These are phyloP conservation scores for Anoplolepis gracilipes DNA, from an alignment of 1,140 invertebrate species.

Conservation along the genomic window DNA sequence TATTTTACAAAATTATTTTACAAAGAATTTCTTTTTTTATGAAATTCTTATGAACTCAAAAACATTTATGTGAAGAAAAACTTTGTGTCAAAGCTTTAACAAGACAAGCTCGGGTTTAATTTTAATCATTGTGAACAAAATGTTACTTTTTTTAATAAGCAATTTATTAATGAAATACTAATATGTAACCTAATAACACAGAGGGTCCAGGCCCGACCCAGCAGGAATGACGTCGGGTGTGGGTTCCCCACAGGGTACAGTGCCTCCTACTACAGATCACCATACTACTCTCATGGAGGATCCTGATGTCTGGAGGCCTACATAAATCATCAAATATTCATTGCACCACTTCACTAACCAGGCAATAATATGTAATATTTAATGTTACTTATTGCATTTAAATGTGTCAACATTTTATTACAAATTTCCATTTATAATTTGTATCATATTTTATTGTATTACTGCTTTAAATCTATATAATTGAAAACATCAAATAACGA, in stretches of 20 bases:
- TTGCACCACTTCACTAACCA: constrained; percentile 84
- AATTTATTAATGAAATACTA: constrained; percentile 62
- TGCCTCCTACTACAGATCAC: constrained; percentile 89
- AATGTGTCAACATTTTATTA: background rate
- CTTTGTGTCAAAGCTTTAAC: background rate
- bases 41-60: background rate
- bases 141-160: background rate
- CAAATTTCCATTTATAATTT: background rate
- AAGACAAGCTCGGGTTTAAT: background rate
- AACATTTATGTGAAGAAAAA: constrained; percentile 5
- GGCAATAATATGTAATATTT: constrained; percentile 83
- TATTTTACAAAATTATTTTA: too few species aligned
- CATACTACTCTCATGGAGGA: constrained; percentile 94
- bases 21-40: constrained; percentile 14
- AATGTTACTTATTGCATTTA: constrained; percentile 66
- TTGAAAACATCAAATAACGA: background rate
- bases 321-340: constrained; percentile 89
- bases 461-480: background rate
- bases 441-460: background rate
- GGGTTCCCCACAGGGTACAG: constrained; percentile 88
- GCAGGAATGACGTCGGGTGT: constrained; percentile 91
- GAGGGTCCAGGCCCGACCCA: constrained; percentile 93
- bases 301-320: constrained; percentile 95
- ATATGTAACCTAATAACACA: constrained; percentile 86
- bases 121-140: background rate